Evolutionary conservation across 2,797 vertebrate genomes (phyloP).

Genomic region (Pseudotriccus pelzelni): DNA sequence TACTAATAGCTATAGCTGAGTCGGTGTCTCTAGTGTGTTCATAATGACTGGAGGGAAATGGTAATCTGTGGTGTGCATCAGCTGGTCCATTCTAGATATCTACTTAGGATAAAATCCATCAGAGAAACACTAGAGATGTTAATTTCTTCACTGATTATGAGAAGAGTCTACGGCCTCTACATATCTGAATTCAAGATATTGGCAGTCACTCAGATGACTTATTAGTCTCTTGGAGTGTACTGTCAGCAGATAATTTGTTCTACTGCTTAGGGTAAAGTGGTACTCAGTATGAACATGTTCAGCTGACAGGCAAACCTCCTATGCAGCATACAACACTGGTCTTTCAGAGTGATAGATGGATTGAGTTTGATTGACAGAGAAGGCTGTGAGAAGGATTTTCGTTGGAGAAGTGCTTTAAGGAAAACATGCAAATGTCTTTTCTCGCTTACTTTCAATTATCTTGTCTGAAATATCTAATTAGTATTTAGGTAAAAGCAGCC

Average conservation of each 20-base stretch:
- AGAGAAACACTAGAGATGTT: not conserved
- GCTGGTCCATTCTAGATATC: not conserved
- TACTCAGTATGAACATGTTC: not conserved
- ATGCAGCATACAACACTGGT: not conserved
- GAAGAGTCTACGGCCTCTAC: not conserved
- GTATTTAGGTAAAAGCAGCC: not conserved
- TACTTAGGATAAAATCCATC: not conserved
- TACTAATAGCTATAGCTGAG: not conserved
- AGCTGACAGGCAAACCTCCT: not conserved
- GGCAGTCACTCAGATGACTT: not conserved
- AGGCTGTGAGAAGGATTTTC: not conserved
- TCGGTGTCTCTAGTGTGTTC: not conserved
- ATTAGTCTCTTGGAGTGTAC: not conserved
- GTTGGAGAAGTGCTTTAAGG: not conserved
- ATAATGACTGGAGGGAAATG: not conserved
- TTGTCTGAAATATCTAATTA: not conserved
- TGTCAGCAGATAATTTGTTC: not conserved
- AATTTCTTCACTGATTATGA: not conserved
- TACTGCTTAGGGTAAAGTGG: not conserved
- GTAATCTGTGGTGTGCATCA: not conserved
- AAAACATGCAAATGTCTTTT: not conserved
- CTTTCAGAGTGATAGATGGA: not conserved
- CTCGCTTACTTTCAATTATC: not conserved
- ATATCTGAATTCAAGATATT: not conserved
- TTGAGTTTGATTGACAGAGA: not conserved